Percentiles rank a stretch among this genome's conserved stretches.
Conservation (phyloP, 2,888 invertebrate genomes). For the Tinea pellionella region DNA sequence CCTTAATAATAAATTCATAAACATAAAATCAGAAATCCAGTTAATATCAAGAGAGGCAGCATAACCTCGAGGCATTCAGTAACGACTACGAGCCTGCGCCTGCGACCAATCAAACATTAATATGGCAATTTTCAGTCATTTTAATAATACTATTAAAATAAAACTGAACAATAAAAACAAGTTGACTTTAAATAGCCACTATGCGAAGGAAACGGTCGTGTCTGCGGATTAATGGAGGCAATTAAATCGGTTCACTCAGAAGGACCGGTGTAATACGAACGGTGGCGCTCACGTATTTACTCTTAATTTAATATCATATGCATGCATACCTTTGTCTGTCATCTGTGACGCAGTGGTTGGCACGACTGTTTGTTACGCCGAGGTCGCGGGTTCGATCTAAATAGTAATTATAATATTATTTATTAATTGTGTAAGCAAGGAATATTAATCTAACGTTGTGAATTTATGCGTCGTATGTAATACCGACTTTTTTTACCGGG, state of each 20-base stretch:
- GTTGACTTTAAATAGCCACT: constrained; percentile 25
- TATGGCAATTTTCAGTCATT: constrained; percentile 18
- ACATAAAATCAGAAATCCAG: not conserved
- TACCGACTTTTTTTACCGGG: too few species aligned
- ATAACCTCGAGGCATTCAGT: not conserved
- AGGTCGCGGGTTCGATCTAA: too few species aligned
- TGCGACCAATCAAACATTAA: constrained; percentile 15
- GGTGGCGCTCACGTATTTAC: not conserved
- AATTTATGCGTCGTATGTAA: too few species aligned
- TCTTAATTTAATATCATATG: not conserved
- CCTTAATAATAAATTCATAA: not conserved
- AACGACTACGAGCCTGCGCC: not conserved
- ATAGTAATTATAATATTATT: too few species aligned
- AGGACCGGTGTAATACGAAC: constrained; percentile 22
- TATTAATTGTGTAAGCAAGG: too few species aligned
- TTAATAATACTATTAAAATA: constrained; percentile 23
- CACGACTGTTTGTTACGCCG: too few species aligned
- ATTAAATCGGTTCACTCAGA: constrained; percentile 40
- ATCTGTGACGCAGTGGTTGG: too few species aligned
- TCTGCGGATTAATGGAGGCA: constrained; percentile 44
- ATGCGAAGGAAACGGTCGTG: constrained; percentile 30
- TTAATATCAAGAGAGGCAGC: not conserved
- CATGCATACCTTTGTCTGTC: too few species aligned
- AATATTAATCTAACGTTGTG: too few species aligned
- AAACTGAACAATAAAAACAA: constrained; percentile 19